Evolutionary conservation across 2,113 vertebrate genomes (phyloP).

Genomic region (Eublepharis macularius): DNA sequence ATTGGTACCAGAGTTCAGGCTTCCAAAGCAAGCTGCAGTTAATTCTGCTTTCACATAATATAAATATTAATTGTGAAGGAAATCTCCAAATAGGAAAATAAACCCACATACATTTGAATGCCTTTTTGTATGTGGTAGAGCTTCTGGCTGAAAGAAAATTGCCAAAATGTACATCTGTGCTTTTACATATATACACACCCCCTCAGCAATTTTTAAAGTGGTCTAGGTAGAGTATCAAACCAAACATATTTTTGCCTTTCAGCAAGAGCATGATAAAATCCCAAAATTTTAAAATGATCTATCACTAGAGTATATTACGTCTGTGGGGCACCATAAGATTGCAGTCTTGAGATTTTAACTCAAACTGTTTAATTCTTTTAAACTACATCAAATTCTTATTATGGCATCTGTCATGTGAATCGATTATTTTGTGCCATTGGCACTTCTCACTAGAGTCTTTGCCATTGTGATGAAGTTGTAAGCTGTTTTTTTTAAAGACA

Average conservation of each 20-base stretch:
- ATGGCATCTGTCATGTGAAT: conserved; percentile 38
- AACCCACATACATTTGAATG: neutral
- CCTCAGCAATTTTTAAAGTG: conserved; percentile 15
- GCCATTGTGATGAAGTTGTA: conserved; percentile 28
- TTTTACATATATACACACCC: neutral
- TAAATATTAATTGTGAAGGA: conserved; percentile 19
- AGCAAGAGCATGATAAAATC: conserved; percentile 24
- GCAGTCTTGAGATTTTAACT: conserved; percentile 36
- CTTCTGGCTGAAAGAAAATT: neutral
- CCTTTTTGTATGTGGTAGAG: neutral
- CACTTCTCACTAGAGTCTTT: conserved; percentile 46
- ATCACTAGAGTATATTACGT: conserved; percentile 19
- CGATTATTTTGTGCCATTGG: conserved; percentile 43
- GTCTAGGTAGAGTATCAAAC: neutral
- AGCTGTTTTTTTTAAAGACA: conserved; percentile 23
- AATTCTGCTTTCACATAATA: conserved; percentile 11
- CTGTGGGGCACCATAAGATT: conserved; percentile 28
- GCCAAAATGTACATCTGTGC: neutral
- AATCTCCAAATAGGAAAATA: neutral
- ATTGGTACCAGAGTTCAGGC: neutral
- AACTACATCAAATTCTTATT: conserved; percentile 48
- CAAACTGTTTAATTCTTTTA: conserved; percentile 44
- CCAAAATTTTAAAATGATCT: conserved; percentile 29
- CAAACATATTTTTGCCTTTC: neutral
- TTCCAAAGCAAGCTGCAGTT: neutral